A percentile compares a stretch with the other conserved stretches of the same genome.
These are phyloP conservation scores for Hyla sarda DNA, from an alignment of 2,113 vertebrate species.

Conservation along the genomic window DNA sequence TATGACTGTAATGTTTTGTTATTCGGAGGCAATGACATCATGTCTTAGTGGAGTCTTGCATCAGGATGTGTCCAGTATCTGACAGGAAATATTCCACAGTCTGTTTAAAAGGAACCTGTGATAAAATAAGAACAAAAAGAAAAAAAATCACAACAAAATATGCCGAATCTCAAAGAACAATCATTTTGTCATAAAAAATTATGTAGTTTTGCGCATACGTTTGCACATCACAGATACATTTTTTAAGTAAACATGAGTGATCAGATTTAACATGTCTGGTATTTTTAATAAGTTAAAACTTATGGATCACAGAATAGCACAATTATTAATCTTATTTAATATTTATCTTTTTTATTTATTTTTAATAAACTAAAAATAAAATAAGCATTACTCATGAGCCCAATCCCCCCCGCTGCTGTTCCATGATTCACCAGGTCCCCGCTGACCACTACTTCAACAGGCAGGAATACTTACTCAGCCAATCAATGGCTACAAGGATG, in stretches of 20 bases:
- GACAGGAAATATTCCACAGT: constrained; percentile 2
- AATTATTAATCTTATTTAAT: no score
- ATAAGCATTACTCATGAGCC: no score
- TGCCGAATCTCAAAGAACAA: neutral
- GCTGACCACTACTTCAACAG: no score
- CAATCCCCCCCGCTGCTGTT: no score
- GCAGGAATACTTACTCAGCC: no score
- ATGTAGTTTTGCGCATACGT: neutral
- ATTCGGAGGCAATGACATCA: constrained; percentile 30
- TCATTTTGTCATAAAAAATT: neutral
- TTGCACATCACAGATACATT: no score
- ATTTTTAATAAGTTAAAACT: neutral
- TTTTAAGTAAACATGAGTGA: neutral
- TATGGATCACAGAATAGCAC: no score
- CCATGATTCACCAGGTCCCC: no score
- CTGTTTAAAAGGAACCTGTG: neutral
- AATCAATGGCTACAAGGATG: no score
- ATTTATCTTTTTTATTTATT: no score
- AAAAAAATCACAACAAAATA: neutral
- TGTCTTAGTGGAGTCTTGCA: constrained; percentile 24
- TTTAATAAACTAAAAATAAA: no score
- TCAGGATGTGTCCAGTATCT: constrained; percentile 13
- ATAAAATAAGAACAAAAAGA: neutral
- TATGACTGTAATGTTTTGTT: constrained; percentile 23
- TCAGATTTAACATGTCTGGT: neutral